Evolutionary conservation across 2,113 vertebrate genomes (phyloP).

Genomic region (Cichladusa arquata): DNA sequence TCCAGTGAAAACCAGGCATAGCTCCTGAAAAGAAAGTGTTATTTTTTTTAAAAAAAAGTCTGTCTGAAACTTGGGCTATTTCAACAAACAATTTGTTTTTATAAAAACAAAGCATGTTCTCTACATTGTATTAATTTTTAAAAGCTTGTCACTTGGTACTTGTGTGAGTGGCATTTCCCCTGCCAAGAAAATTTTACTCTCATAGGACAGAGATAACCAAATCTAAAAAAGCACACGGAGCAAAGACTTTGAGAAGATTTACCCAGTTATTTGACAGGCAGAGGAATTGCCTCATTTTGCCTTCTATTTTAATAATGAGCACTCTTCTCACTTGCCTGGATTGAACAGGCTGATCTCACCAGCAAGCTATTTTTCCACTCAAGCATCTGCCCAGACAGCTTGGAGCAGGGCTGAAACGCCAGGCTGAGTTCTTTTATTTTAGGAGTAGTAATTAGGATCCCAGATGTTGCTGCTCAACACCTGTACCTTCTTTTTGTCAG

Average conservation of each 20-base stretch:
- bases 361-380: constrained; percentile 14
- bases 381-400: neutral
- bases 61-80: neutral
- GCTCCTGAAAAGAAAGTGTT: neutral
- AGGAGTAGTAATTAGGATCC: neutral
- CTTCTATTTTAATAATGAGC: neutral
- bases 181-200: neutral
- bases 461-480: neutral
- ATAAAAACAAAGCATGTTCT: neutral
- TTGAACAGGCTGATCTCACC: constrained; percentile 11
- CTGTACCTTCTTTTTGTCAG: neutral
- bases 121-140: neutral
- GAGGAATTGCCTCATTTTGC: neutral
- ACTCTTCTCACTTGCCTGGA: neutral
- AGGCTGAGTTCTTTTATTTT: neutral
- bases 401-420: rapidly evolving
- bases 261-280: neutral
- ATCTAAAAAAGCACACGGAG: neutral
- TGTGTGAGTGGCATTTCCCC: neutral
- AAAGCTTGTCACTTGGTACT: neutral
- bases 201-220: neutral
- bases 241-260: neutral
- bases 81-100: neutral
- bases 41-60: neutral
- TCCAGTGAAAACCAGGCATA: neutral